phyloP scores from a whole-genome alignment of 2,888 invertebrate genomes.

The Cacoxenus indagator region DNA sequence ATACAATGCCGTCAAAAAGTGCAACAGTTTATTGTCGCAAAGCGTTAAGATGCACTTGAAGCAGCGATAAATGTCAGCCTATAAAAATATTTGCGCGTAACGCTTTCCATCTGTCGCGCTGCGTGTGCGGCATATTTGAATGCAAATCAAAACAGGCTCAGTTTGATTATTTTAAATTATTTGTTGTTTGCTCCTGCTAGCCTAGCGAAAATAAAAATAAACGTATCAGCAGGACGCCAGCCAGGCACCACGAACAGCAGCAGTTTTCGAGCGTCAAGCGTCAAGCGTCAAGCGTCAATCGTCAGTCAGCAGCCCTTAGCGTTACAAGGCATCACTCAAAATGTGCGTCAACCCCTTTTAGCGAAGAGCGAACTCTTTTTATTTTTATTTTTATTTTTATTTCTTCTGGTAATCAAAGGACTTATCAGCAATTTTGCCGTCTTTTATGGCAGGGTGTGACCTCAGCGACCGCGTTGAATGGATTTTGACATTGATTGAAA shows the following conservation, averaged over 20 bases:
- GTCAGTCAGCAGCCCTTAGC: background rate
- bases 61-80: conserved; percentile 48
- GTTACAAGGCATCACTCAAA: background rate
- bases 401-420: conserved; percentile 7
- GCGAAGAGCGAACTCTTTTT: no score
- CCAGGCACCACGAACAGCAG: background rate
- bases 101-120: no score
- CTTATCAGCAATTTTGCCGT: conserved; percentile 19
- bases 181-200: no score
- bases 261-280: background rate
- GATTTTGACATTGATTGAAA: conserved; percentile 58
- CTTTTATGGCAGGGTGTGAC: conserved; percentile 3
- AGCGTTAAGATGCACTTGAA: conserved; percentile 46
- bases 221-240: conserved; percentile 51
- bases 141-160: conserved; percentile 59
- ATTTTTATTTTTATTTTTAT: conserved; percentile 7
- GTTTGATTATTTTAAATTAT: conserved; percentile 53
- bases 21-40: conserved; percentile 1
- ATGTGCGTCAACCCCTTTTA: conserved; percentile 6
- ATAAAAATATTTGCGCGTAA: no score
- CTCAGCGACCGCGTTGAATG: conserved; percentile 10
- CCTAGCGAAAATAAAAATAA: conserved; percentile 52
- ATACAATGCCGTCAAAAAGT: no score
- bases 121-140: conserved; percentile 41
- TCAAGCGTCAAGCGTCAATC: background rate